Base-by-base conservation (phyloP, 1,140 invertebrate species). In the Ooceraea biroi region DNA sequence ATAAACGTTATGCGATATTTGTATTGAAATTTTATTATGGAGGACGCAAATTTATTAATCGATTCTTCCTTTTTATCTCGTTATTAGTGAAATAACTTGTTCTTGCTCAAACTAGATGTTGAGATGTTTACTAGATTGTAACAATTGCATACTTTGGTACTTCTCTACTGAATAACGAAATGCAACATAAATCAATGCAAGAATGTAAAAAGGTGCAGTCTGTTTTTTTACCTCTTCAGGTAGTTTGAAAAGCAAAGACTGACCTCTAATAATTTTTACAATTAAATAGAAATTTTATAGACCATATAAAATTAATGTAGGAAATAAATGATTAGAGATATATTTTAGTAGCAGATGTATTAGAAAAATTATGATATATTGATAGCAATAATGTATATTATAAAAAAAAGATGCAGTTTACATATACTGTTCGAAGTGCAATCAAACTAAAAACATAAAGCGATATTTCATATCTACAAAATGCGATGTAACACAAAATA, bases 101-200 rank as follows among this genome's bases (percentile, higher is more conserved):
- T 77, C 36, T 66, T 12, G 48, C 46, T 66, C 46, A 66, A 77
- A 22, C 12, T 80, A 69, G 4, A 80, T 46, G 27, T 69, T 78
- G 19, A 19, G 44, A 55, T 55, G 22, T 57, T 80, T 1, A 44
- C 36, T 68, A 66, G 58, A 80, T 71, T 46, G 12, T 48, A 19
- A n/a, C n/a, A 41, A 12, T 22, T 66, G 46, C 44, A 25, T 36
- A 63, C 1, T 63, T 63, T 63, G 12, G 22, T 50, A 48, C 2
- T 58, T 58, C 3, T 1, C 44, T 36, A 58, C 30, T 41, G 22
- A 10, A 30, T 30, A 30, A 44, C 1, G 1, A 76, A 65, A 66
- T 77, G 73, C 60, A 77, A 77, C 73, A 50, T 77, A 66, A 66
- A 77, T 77, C 58, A 66, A 77, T 77, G 73, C 73, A 76, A 76